phyloP scores from a whole-genome alignment of 2,113 vertebrate genomes.

The Mormoops blainvillei region DNA sequence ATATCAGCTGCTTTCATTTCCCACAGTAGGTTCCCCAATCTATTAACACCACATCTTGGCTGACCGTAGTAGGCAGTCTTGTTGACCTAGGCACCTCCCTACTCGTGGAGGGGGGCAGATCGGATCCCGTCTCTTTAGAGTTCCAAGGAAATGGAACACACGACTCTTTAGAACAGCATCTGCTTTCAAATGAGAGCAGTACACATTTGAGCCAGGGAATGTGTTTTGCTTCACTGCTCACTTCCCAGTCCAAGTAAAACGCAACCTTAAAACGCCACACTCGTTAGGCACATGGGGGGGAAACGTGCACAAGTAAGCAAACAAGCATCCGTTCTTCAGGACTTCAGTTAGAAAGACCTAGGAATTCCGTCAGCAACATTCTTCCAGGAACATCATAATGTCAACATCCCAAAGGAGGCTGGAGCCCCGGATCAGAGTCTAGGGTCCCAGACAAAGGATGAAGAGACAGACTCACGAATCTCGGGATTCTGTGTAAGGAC shows the following conservation, averaged over 20 bases:
- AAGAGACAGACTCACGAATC: neutral
- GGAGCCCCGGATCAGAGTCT: neutral
- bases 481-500: neutral
- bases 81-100: neutral
- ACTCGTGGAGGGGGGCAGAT: neutral
- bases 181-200: neutral
- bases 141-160: neutral
- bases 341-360: neutral
- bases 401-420: neutral
- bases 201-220: neutral
- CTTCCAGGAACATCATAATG: constrained; percentile 17
- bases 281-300: neutral
- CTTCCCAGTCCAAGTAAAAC: neutral
- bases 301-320: neutral
- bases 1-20: constrained; percentile 51
- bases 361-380: neutral
- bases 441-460: neutral
- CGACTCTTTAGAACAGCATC: neutral
- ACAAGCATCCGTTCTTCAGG: neutral
- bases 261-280: neutral
- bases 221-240: neutral
- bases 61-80: neutral
- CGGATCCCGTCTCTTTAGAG: neutral
- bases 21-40: constrained; percentile 48
- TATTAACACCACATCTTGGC: too few species aligned